phyloP scores from a whole-genome alignment of 1,140 invertebrate species.

The Melipona quadrifasciata region DNA sequence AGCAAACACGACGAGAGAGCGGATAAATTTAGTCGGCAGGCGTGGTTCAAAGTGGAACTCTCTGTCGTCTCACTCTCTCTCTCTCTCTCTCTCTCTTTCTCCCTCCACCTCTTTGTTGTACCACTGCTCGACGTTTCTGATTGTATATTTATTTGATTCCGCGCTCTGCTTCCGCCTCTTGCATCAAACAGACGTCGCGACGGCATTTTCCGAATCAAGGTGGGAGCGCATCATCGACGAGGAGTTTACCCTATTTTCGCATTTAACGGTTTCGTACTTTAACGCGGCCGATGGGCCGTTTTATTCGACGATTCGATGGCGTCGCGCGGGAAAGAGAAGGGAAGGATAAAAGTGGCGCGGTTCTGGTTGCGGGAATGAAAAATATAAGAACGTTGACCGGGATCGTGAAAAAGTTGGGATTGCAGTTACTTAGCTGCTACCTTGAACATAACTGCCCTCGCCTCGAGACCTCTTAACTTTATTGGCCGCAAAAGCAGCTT shows the following conservation, averaged over 20 bases:
- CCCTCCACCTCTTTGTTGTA: background rate
- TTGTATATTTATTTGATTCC: constrained; percentile 66
- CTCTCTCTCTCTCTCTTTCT: too few species aligned
- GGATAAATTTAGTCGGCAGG: constrained; percentile 45
- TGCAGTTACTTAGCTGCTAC: constrained; percentile 11
- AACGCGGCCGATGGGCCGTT: background rate
- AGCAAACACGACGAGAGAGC: constrained; percentile 35
- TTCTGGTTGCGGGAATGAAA: background rate
- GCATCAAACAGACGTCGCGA: background rate
- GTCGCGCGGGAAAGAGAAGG: too few species aligned
- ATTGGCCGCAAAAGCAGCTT: constrained; percentile 46
- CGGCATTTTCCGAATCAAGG: background rate
- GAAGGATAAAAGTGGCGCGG: too few species aligned
- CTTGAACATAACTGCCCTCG: constrained; percentile 36
- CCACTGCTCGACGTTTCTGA: constrained; percentile 19
- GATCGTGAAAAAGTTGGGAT: background rate
- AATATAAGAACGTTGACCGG: background rate
- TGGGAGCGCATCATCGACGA: background rate
- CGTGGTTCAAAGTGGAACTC: constrained; percentile 43
- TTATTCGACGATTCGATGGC: background rate
- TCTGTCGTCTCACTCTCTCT: background rate
- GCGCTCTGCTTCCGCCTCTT: too few species aligned
- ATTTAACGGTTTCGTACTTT: background rate
- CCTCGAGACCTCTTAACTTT: constrained; percentile 56
- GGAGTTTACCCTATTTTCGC: constrained; percentile 23